phyloP scores from a whole-genome alignment of 2,888 invertebrate species.

The Ectemnius cavifrons region DNA sequence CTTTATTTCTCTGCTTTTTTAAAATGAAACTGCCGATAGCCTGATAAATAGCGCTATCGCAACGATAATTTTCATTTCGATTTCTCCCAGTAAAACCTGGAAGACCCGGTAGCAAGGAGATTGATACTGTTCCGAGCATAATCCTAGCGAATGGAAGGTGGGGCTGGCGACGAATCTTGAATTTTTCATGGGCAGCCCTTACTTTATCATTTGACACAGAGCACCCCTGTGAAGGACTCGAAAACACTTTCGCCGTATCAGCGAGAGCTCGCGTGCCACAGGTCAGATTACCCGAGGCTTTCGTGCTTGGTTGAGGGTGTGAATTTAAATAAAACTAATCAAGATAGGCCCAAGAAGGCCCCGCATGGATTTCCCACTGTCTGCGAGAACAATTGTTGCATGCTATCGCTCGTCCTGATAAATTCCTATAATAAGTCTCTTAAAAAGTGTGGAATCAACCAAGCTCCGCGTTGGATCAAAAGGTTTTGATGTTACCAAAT shows the following conservation, averaged over 20 bases:
- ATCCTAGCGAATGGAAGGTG: neutral
- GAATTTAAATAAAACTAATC: slow-evolving; percentile 14
- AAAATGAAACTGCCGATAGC: neutral
- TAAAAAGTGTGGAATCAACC: too few relatives aligned
- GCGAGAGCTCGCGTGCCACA: slow-evolving; percentile 10
- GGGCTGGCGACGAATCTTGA: neutral
- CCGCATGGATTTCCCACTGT: neutral
- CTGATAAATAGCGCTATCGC: neutral
- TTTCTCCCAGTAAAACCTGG: neutral
- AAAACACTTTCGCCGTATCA: slow-evolving; percentile 16
- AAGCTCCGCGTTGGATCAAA: too few relatives aligned
- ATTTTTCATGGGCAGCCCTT: slow-evolving; percentile 13
- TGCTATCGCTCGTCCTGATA: neutral
- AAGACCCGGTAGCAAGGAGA: too few relatives aligned
- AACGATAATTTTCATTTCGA: slow-evolving; percentile 1
- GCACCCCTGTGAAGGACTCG: neutral
- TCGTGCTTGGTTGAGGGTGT: slow-evolving; percentile 8
- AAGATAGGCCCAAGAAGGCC: neutral
- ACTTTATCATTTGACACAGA: neutral
- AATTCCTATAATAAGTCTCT: too few relatives aligned
- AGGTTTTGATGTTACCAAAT: too few relatives aligned
- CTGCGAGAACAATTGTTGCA: neutral
- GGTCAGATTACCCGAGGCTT: neutral
- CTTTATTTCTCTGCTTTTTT: too few relatives aligned
- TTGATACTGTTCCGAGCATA: neutral